Base-by-base conservation (phyloP, 2,888 invertebrate genomes). In the Ophonus ardosiacus region DNA sequence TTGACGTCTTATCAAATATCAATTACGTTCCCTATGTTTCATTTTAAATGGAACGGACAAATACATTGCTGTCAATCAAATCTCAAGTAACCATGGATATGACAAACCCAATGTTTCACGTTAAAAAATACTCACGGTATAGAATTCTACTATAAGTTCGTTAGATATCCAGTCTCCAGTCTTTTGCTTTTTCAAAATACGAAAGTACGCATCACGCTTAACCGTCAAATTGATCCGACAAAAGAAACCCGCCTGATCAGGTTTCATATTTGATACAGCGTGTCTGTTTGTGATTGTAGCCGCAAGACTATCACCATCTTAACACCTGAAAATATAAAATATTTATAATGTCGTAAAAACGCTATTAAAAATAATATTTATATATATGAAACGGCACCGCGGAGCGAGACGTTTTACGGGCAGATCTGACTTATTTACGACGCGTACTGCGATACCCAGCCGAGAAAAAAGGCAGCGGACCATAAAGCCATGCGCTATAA, bases 321-420 rank as follows among this genome's bases (percentile, higher is more conserved):
- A 91, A 91, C 91, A 91, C 91, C 91, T 91, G 91, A 91, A 91
- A 89, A 89, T 91, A 91, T 91, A 91, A 91, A 91, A 91, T 91
- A 91, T 91, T 91, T 91, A 91, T 91, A 91, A 91, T 90, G 90
- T 89, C 91, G 91, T 91, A 91, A 91, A 91, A 91, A 88, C 89
- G 90, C 90, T 91, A 91, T 91, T 91, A 91, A 91, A 91, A 91
- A 91, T 91, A 91, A 91, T 91, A 91, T 91, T 91, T 91, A 91
- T 91, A 91, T 90, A 91, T 90, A 90, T 90, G 90, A 90, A 91
- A 91, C 90, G 90, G 3, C 6, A 78, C 84, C 89, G 90, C 90
- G 89, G 88, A 88, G 88, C 88, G 89, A 87, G 74, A 63, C 51
- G 51, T 90, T 91, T 91, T 90, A 91, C 90, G 88, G 78, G 90